These are phyloP conservation scores for Nyctibius bracteatus DNA, from an alignment of 2,113 vertebrate species.

Conservation along the genomic window DNA sequence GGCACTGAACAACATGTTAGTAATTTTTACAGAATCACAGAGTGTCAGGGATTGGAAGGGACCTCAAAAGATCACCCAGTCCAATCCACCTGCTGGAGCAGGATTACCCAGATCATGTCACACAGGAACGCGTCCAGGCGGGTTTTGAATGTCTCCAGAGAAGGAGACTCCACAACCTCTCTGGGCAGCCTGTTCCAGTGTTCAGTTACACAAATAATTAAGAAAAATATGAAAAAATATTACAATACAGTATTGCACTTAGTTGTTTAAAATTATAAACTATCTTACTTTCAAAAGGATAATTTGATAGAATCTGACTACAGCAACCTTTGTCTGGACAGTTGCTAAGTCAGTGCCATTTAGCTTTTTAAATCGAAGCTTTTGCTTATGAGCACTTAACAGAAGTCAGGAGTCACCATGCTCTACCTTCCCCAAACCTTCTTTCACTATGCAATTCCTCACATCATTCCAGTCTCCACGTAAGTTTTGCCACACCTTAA, in stretches of 20 bases:
- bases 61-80: too few species aligned
- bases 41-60: too few species aligned
- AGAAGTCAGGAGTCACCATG: neutral
- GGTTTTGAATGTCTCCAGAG: too few species aligned
- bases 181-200: too few species aligned
- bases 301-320: neutral
- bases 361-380: neutral
- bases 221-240: neutral
- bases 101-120: too few species aligned
- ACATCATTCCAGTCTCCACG: neutral
- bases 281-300: neutral
- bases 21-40: too few species aligned
- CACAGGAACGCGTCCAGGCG: too few species aligned
- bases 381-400: neutral
- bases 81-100: too few species aligned
- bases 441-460: neutral
- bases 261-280: neutral
- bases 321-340: neutral
- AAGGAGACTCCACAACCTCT: too few species aligned
- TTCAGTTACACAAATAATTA: too few species aligned
- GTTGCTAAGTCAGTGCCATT: neutral
- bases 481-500: neutral
- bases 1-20: neutral
- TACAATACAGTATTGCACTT: neutral
- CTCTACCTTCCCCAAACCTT: neutral